Percentiles rank a stretch among this genome's conserved stretches.
These are phyloP conservation scores for Nematolebias whitei DNA, from an alignment of 2,113 vertebrate species.

Conservation along the genomic window DNA sequence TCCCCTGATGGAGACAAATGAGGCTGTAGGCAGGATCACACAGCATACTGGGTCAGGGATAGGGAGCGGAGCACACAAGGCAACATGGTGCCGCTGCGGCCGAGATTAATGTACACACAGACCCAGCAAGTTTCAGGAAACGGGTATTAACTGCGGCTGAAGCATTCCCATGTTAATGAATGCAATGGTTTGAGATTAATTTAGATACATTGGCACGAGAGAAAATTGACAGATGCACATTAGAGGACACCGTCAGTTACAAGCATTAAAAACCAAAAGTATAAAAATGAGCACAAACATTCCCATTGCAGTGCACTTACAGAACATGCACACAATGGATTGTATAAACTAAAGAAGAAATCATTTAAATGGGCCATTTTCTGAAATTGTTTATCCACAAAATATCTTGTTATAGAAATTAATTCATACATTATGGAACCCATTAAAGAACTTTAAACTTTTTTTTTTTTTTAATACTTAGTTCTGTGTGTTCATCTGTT, in stretches of 20 bases:
- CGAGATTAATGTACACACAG: constrained; percentile 62
- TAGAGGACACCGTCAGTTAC: neutral
- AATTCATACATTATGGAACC: too few relatives aligned
- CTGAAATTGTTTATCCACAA: too few relatives aligned
- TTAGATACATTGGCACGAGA: neutral
- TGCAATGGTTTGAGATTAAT: constrained; percentile 4
- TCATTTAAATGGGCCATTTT: too few relatives aligned
- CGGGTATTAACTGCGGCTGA: constrained; percentile 9
- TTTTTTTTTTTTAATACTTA: too few relatives aligned
- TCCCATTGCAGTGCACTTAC: neutral
- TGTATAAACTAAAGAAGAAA: neutral
- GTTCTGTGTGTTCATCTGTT: too few relatives aligned
- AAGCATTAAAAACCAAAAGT: neutral
- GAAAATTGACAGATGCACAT: neutral
- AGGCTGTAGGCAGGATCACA: constrained; percentile 65
- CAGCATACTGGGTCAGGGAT: constrained; percentile 69
- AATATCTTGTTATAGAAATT: too few relatives aligned
- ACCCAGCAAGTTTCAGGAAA: constrained; percentile 6
- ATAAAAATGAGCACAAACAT: neutral
- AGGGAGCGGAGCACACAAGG: constrained; percentile 48
- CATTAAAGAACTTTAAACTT: too few relatives aligned
- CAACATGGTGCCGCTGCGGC: constrained; percentile 22
- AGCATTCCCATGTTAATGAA: neutral
- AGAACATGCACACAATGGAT: neutral
- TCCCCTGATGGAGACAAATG: constrained; percentile 75